Conservation (phyloP, 1,140 invertebrate genomes). For the Bombus pyrosoma region DNA sequence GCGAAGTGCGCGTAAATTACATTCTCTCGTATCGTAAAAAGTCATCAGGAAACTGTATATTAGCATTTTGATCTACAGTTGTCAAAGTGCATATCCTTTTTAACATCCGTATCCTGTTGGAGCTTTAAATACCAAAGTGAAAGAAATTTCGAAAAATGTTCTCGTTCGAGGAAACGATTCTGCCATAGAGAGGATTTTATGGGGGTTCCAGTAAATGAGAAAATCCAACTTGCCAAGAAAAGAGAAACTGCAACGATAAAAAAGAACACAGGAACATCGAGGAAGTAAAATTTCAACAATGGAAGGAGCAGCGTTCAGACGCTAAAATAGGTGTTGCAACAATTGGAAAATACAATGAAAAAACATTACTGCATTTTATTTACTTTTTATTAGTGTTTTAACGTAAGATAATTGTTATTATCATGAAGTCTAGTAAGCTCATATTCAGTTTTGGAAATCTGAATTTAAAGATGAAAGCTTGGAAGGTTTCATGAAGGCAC, state of each 20-base stretch:
- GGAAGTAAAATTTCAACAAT: background rate
- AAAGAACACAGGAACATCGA: background rate
- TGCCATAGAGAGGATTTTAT: background rate
- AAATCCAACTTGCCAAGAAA: background rate
- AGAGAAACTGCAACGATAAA: background rate
- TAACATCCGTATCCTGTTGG: too few species aligned
- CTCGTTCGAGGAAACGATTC: background rate
- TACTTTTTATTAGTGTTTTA: background rate
- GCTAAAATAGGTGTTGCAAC: background rate
- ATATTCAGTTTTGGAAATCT: background rate
- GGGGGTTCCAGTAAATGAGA: background rate
- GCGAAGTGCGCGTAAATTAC: conserved; percentile 71
- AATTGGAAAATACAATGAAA: background rate
- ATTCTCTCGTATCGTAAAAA: conserved; percentile 72
- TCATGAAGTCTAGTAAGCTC: too few species aligned
- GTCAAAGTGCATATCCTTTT: too few species aligned
- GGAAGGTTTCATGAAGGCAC: background rate
- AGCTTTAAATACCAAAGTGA: background rate
- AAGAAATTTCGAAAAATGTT: background rate
- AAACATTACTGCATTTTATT: background rate
- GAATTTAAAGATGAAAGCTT: background rate
- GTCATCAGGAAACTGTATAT: conserved; percentile 14
- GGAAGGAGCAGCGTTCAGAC: background rate
- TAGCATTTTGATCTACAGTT: too few species aligned
- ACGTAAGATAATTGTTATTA: too few species aligned